A percentile compares a stretch with the other conserved stretches of the same genome.
Conservation (phyloP, 1,140 invertebrate genomes). For the Drosophila baimaii region DNA sequence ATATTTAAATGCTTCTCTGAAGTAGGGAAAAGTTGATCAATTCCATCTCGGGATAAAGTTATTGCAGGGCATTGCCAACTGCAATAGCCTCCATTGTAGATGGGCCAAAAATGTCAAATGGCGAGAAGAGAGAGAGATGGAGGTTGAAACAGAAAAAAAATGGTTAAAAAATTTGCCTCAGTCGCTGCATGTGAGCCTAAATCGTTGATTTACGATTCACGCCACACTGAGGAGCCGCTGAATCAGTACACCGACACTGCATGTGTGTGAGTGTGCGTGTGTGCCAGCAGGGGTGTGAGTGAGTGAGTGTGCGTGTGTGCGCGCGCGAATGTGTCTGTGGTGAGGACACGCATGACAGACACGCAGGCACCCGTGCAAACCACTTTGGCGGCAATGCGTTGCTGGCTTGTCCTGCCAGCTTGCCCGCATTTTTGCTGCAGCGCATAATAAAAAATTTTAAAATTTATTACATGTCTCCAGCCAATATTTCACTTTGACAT, state of each 20-base stretch:
- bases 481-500: constrained; percentile 84
- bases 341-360: constrained; percentile 78
- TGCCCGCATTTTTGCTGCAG: constrained; percentile 51
- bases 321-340: constrained; percentile 58
- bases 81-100: constrained; percentile 9
- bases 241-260: constrained; percentile 58
- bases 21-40: neutral
- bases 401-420: constrained; percentile 45
- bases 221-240: constrained; percentile 77
- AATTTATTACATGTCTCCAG: constrained; percentile 84
- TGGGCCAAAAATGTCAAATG: constrained; percentile 65
- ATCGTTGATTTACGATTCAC: constrained; percentile 83
- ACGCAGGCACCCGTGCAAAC: constrained; percentile 80
- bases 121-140: constrained; percentile 19
- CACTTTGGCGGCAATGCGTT: constrained; percentile 77
- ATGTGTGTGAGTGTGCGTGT: neutral
- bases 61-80: constrained; percentile 42
- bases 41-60: neutral
- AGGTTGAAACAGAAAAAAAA: constrained; percentile 28
- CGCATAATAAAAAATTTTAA: constrained; percentile 80
- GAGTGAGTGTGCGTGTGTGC: neutral
- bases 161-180: constrained; percentile 59
- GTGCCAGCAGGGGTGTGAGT: neutral
- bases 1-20: neutral
- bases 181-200: constrained; percentile 79